Evolutionary conservation across 2,888 invertebrate species (phyloP), one percentile per base, ranked within the genome.

Genomic region (Andrena dorsata): DNA sequence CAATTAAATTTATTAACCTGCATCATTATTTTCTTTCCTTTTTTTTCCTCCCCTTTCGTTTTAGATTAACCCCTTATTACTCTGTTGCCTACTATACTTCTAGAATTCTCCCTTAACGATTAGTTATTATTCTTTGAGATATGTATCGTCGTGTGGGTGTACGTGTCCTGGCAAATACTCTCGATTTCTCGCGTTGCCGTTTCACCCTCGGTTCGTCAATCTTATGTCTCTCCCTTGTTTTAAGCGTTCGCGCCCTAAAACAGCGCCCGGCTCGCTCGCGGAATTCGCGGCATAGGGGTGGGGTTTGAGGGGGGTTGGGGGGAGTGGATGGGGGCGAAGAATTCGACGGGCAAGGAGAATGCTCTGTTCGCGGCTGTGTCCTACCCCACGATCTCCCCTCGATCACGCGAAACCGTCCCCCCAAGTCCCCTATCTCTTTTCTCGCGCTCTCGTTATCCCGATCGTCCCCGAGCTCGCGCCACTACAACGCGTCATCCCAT

Each of bases 91-190:
- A 86, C 89, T 88, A 90, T 53, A 90, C 88, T 77, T 71, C 77
- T 86, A 90, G 86, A 89, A 56, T 56, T 90, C 88, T 90, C 89
- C 85, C 93, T 93, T 93, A 93, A 70, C 83, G 87, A 90, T 92
- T 94, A 94, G 85, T 94, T 94, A 94, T 94, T 94, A 94, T 93
- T 93, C 92, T 94, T 92, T 93, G 92, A 93, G 94, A 94, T 94
- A 94, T 94, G 94, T 93, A 94, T 93, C 94, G 93, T 94, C 93
- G 91, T 92, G 90, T 93, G 85, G 83, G 85, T 88, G 82, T 83
- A 77, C 83, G 86, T 85, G 80, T 87, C 69, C 70, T 78, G 76
- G 76, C 81, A 74, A 51, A 64, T 74, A 13, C 69, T 73, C 60
- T 68, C 71, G 56, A 80, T 61, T 23, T 63, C 61, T 64, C 65